Percentiles rank a stretch among this genome's conserved stretches.
Conservation (phyloP, 2,888 invertebrate genomes). For the Mycalesis mineus region DNA sequence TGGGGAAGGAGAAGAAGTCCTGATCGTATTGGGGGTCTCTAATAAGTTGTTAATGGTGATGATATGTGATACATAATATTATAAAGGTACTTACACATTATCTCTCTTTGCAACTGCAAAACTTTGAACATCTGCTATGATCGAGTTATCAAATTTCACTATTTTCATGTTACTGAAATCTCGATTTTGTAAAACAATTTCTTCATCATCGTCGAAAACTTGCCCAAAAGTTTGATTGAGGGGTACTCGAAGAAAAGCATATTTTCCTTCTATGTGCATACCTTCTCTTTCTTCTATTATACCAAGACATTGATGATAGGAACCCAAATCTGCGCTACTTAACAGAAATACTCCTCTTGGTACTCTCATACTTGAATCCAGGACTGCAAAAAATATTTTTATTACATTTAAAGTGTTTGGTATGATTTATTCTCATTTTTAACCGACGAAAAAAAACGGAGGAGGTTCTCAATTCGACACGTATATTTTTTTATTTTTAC, state of each 20-base stretch:
- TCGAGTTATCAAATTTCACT: constrained; percentile 4
- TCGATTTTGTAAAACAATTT: neutral
- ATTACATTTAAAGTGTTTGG: neutral
- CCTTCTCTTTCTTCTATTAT: constrained; percentile 33
- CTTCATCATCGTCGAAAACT: neutral
- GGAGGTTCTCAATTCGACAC: too few relatives aligned
- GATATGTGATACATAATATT: too few relatives aligned
- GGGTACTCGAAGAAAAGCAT: constrained; percentile 43
- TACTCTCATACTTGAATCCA: constrained; percentile 41
- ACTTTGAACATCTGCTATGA: constrained; percentile 11
- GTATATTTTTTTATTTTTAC: too few relatives aligned
- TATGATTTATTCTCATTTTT: too few relatives aligned
- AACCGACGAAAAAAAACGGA: too few relatives aligned
- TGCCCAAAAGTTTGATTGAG: constrained; percentile 33
- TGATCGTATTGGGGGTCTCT: too few relatives aligned
- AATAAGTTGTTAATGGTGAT: too few relatives aligned
- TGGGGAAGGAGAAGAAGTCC: too few relatives aligned
- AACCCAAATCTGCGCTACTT: constrained; percentile 41
- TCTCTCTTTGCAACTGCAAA: neutral
- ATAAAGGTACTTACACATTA: constrained; percentile 2
- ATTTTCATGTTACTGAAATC: constrained; percentile 13
- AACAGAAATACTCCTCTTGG: constrained; percentile 41
- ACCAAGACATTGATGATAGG: constrained; percentile 44
- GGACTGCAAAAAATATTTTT: constrained; percentile 30
- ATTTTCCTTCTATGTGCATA: constrained; percentile 44